These are phyloP conservation scores for Cherax quadricarinatus DNA, from an alignment of 1,140 invertebrate species.

Conservation along the genomic window DNA sequence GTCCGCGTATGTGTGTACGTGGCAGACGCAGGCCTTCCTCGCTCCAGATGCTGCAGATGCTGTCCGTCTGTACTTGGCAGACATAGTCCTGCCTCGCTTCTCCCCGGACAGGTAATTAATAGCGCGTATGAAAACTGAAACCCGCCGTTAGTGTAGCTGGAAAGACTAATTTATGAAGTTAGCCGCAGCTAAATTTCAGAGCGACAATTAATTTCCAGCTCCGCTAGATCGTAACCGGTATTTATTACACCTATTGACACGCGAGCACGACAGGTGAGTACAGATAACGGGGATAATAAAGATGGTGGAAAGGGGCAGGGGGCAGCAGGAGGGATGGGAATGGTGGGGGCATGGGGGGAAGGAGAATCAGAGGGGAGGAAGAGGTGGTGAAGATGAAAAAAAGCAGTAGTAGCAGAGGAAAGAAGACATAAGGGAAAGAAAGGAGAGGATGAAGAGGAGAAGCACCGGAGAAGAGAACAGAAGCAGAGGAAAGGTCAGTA, in stretches of 20 bases:
- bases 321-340: neutral
- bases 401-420: neutral
- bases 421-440: neutral
- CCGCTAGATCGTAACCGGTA: constrained; percentile 24
- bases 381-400: neutral
- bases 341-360: neutral
- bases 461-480: too few relatives aligned
- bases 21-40: too few relatives aligned
- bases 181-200: constrained; percentile 22
- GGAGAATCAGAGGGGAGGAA: neutral
- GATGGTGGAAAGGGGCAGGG: neutral
- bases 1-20: too few relatives aligned
- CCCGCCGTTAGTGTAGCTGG: constrained; percentile 3
- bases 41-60: too few relatives aligned
- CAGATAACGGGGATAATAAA: constrained; percentile 8
- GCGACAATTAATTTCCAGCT: constrained; percentile 27
- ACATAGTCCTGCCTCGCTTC: neutral
- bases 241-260: constrained; percentile 56
- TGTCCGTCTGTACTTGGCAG: neutral
- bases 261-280: constrained; percentile 14
- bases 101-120: neutral
- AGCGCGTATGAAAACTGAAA: neutral
- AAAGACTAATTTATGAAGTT: constrained; percentile 44
- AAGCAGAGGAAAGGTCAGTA: too few relatives aligned
- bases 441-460: neutral